Conservation (phyloP, 2,113 vertebrate genomes). For the Otis tarda region DNA sequence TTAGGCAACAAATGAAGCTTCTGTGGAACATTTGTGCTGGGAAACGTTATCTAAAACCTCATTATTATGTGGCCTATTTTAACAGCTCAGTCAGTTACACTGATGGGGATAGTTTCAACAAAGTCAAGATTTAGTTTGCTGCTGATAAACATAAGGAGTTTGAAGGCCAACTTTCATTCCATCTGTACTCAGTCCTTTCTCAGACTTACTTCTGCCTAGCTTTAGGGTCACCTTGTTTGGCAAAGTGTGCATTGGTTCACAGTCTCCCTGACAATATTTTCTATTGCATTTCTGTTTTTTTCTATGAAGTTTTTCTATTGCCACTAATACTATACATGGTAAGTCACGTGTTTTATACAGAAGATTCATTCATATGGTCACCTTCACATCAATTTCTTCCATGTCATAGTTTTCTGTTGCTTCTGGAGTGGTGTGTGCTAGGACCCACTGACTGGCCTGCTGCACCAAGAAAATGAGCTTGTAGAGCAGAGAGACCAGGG, state of each 20-base stretch:
- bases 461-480: not conserved
- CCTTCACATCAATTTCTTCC: not conserved
- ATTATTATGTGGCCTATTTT: not conserved
- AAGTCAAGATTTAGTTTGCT: not conserved
- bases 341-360: not conserved
- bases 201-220: not conserved
- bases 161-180: not conserved
- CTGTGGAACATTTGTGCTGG: not conserved
- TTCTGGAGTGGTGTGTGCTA: not conserved
- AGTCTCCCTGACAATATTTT: not conserved
- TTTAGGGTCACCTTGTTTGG: not conserved
- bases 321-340: not conserved
- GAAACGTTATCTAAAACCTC: not conserved
- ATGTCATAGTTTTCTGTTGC: not conserved
- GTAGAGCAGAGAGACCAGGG: not conserved
- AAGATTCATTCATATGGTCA: accelerated
- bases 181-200: not conserved
- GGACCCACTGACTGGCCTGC: not conserved
- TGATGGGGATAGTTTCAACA: not conserved
- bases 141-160: not conserved
- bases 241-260: not conserved
- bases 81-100: not conserved
- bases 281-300: not conserved
- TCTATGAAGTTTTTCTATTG: not conserved
- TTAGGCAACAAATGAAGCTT: conserved; percentile 23